phyloP scores from a whole-genome alignment of 2,888 invertebrate species.

The Mesoligia furuncula region DNA sequence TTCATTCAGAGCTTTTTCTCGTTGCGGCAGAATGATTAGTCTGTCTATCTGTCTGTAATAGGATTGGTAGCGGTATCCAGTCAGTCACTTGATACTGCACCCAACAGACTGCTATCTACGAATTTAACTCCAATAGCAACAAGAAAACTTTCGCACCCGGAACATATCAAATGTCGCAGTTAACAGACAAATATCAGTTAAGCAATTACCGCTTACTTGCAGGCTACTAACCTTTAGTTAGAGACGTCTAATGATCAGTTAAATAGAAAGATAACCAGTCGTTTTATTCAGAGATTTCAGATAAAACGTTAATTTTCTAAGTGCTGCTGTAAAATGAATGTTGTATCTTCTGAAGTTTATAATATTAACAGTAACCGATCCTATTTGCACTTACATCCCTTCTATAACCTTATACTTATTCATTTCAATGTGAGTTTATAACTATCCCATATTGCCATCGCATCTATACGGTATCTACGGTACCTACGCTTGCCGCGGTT shows the following conservation, averaged over 20 bases:
- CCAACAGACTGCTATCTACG: neutral
- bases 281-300: constrained; percentile 11
- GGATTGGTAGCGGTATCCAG: neutral
- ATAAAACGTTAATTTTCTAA: constrained; percentile 20
- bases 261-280: constrained; percentile 18
- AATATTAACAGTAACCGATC: neutral
- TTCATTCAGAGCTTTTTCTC: neutral
- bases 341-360: neutral
- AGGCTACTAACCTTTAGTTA: constrained; percentile 38
- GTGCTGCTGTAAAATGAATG: neutral
- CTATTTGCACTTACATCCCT: neutral
- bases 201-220: constrained; percentile 34
- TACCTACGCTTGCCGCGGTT: too few species aligned
- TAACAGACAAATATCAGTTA: constrained; percentile 52
- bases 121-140: constrained; percentile 2
- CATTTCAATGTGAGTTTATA: neutral
- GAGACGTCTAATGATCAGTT: constrained; percentile 26
- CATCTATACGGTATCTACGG: neutral
- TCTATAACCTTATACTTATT: neutral
- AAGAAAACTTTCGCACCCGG: constrained; percentile 24
- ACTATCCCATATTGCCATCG: neutral
- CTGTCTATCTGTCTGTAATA: neutral
- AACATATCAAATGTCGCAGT: constrained; percentile 46
- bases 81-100: constrained; percentile 7
- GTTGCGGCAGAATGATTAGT: neutral